These are phyloP conservation scores for Turnix velox DNA, from an alignment of 2,113 vertebrate genomes.

Conservation along the genomic window DNA sequence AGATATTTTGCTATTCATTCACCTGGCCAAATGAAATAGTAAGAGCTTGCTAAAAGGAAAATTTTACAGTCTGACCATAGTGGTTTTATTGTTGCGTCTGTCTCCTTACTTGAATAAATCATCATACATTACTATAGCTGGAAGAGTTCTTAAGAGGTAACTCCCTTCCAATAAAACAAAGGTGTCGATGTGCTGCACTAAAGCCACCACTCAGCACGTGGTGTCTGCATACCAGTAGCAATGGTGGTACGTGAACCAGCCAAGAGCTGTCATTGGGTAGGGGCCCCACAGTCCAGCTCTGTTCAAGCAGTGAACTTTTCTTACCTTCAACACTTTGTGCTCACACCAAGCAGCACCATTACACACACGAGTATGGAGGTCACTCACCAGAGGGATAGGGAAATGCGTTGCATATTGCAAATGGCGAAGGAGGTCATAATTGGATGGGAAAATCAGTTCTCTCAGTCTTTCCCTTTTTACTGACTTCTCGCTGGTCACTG, in stretches of 20 bases:
- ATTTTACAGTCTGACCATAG: too few relatives aligned
- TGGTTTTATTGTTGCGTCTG: background rate
- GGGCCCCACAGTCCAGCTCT: background rate
- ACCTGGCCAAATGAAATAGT: too few relatives aligned
- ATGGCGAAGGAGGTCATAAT: constrained; percentile 72
- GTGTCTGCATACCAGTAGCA: fast-evolving
- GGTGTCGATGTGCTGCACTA: fast-evolving
- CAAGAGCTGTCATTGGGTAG: background rate
- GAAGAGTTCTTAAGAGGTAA: fast-evolving
- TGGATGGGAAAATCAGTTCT: constrained; percentile 74
- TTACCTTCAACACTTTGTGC: too few relatives aligned
- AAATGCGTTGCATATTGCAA: constrained; percentile 76
- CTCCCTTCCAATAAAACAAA: fast-evolving
- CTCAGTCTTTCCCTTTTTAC: constrained; percentile 65
- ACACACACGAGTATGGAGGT: background rate
- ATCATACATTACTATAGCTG: fast-evolving
- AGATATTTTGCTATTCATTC: background rate
- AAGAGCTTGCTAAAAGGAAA: too few relatives aligned
- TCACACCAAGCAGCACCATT: background rate
- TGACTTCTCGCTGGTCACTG: constrained; percentile 65
- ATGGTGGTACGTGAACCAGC: fast-evolving
- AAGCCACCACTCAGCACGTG: background rate
- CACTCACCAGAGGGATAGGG: constrained; percentile 73
- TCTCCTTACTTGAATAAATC: fast-evolving
- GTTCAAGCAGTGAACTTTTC: background rate